Evolutionary conservation across 2,888 invertebrate genomes (phyloP).

Genomic region (Synergus gifuensis): DNA sequence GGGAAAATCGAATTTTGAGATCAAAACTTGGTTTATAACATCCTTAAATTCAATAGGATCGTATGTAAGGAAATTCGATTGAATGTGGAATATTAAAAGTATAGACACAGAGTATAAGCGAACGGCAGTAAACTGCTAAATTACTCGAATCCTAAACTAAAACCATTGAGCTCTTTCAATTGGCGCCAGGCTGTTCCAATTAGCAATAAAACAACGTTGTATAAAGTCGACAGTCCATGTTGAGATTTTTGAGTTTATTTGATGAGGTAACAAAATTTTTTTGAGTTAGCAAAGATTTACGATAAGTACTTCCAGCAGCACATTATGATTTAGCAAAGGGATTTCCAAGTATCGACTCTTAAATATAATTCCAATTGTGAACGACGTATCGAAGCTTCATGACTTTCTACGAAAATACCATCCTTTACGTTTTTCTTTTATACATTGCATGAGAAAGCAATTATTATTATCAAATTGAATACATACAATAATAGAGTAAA

Average conservation of each 20-base stretch:
- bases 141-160: background rate
- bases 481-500: too few species aligned
- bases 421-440: background rate
- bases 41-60: too few species aligned
- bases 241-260: constrained; percentile 26
- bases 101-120: too few species aligned
- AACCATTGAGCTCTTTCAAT: background rate
- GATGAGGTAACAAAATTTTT: constrained; percentile 23
- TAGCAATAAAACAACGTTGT: background rate
- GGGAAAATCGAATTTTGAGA: too few species aligned
- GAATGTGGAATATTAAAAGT: too few species aligned
- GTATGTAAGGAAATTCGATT: too few species aligned
- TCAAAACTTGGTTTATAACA: too few species aligned
- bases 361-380: background rate
- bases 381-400: constrained; percentile 5
- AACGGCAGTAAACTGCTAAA: background rate
- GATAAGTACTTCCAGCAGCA: constrained; percentile 16
- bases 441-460: too few species aligned
- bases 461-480: too few species aligned
- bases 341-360: constrained; percentile 3
- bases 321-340: constrained; percentile 20
- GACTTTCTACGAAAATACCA: background rate
- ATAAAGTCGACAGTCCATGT: background rate
- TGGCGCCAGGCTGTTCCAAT: background rate
- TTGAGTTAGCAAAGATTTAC: constrained; percentile 31